A percentile compares a stretch with the other conserved stretches of the same genome.
These are phyloP conservation scores for Balaenoptera acutorostrata DNA, from an alignment of 2,113 vertebrate genomes.

Conservation along the genomic window DNA sequence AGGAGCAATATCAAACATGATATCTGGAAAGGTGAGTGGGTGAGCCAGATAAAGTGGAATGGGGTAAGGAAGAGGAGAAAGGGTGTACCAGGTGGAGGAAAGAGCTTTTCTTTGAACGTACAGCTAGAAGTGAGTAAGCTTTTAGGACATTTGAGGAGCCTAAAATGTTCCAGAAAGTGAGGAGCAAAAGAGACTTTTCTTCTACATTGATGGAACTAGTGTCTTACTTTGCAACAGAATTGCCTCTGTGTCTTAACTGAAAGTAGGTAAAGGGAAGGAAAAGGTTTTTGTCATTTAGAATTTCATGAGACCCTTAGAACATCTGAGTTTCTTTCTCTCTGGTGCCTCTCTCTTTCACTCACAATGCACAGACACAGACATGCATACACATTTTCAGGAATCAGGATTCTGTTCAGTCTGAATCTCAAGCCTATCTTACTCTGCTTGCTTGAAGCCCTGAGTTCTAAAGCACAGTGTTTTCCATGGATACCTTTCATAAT, in stretches of 20 bases:
- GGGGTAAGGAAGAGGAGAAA: not conserved
- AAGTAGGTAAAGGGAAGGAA: not conserved
- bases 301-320: not conserved
- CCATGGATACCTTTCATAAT: not conserved
- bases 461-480: not conserved
- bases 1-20: not conserved
- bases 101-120: fast-evolving
- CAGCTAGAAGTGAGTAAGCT: not conserved
- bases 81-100: not conserved
- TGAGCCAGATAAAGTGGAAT: not conserved
- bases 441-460: not conserved
- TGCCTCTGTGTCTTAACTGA: not conserved
- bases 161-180: not conserved
- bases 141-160: not conserved
- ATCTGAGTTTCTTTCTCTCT: not conserved
- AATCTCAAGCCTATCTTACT: not conserved
- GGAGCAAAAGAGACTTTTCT: not conserved
- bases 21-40: not conserved
- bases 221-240: not conserved
- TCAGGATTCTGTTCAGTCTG: not conserved
- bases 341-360: not conserved
- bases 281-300: not conserved
- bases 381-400: not conserved
- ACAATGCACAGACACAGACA: not conserved
- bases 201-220: not conserved